Conservation (phyloP, 2,113 vertebrate genomes). For the Maccullochella peelii region DNA sequence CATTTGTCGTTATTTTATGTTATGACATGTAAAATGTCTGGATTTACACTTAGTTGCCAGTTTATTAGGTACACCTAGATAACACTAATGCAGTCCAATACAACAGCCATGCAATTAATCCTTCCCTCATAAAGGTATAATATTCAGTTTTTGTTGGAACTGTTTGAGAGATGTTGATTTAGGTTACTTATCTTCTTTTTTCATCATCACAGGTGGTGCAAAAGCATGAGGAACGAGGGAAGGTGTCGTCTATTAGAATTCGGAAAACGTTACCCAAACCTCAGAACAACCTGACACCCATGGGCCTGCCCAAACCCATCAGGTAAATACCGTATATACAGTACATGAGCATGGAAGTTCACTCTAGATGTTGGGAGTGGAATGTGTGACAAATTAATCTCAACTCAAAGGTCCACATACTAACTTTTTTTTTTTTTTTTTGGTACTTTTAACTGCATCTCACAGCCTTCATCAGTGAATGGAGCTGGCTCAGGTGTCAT, state of each 20-base stretch:
- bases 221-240: constrained; percentile 80
- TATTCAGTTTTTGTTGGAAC: background rate
- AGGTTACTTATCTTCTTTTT: background rate
- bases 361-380: background rate
- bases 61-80: background rate
- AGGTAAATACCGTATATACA: constrained; percentile 76
- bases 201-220: constrained; percentile 56
- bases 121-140: background rate
- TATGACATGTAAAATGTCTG: background rate
- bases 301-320: constrained; percentile 90
- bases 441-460: background rate
- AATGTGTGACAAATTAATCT: background rate
- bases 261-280: constrained; percentile 86
- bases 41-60: background rate
- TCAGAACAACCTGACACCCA: constrained; percentile 90
- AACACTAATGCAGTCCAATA: background rate
- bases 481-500: background rate
- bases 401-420: background rate
- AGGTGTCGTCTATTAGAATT: constrained; percentile 91
- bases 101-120: background rate
- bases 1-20: background rate
- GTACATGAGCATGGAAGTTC: background rate
- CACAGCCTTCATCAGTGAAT: background rate
- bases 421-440: no score
- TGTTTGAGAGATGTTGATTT: background rate